Conservation (phyloP, 2,888 invertebrate genomes). For the Tipula helvola region DNA sequence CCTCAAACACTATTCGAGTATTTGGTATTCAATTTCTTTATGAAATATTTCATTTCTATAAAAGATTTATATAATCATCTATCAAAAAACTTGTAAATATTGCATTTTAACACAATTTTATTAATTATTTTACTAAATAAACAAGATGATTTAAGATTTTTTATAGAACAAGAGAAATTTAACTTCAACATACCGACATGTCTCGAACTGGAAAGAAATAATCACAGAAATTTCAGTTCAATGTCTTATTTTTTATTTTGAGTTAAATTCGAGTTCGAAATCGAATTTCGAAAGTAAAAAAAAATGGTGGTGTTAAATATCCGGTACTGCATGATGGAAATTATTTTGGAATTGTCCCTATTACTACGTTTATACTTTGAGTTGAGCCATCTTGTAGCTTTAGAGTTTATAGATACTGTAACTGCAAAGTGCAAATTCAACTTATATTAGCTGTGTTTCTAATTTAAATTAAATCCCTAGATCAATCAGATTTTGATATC, state of each 20-base stretch:
- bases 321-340: not conserved
- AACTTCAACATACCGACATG: conserved; percentile 17
- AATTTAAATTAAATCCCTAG: no score
- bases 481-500: no score
- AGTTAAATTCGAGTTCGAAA: not conserved
- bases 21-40: not conserved
- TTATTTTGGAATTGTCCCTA: not conserved
- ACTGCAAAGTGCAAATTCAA: no score
- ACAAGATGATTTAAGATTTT: conserved; percentile 16
- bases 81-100: not conserved
- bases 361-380: no score
- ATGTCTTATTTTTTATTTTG: conserved; percentile 11
- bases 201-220: conserved; percentile 15
- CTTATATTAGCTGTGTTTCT: no score
- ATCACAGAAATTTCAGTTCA: conserved; percentile 15
- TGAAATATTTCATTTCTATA: not conserved
- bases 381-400: no score
- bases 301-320: not conserved
- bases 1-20: not conserved
- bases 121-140: not conserved
- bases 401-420: no score
- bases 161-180: not conserved
- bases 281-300: not conserved
- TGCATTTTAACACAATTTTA: not conserved
- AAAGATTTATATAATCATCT: not conserved